Percentiles rank a stretch among this genome's conserved stretches.
These are phyloP conservation scores for Campoletis raptor DNA, from an alignment of 2,888 invertebrate species.

Conservation along the genomic window DNA sequence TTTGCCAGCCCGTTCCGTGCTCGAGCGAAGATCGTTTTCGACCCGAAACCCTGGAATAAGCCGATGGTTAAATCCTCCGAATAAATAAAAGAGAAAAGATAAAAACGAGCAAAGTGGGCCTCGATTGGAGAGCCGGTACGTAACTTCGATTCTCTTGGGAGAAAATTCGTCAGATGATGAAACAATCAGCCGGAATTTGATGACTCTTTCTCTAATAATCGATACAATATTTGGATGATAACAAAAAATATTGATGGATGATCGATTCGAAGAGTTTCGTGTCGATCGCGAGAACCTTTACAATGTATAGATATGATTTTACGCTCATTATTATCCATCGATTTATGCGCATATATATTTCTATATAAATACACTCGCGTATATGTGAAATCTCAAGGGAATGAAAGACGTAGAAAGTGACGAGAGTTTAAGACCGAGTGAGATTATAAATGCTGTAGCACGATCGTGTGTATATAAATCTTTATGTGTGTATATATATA, in stretches of 20 bases:
- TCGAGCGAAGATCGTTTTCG: not conserved
- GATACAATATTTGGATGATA: constrained; percentile 36
- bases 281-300: constrained; percentile 37
- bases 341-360: not conserved
- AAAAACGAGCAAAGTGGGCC: not conserved
- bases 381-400: constrained; percentile 17
- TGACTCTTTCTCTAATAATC: constrained; percentile 62
- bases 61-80: constrained; percentile 14
- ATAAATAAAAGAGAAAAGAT: not conserved
- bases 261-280: constrained; percentile 42
- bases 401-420: constrained; percentile 48
- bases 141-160: constrained; percentile 53
- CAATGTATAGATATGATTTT: constrained; percentile 48
- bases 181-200: constrained; percentile 54
- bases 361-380: not conserved
- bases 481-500: constrained; percentile 4
- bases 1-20: constrained; percentile 15
- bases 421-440: constrained; percentile 38
- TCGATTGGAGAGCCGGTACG: constrained; percentile 42
- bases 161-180: constrained; percentile 48
- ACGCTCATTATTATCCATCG: constrained; percentile 39
- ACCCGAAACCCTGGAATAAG: constrained; percentile 34
- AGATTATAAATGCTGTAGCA: constrained; percentile 58
- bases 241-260: constrained; percentile 24
- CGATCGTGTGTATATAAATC: constrained; percentile 39